These are phyloP conservation scores for Synanthedon vespiformis DNA, from an alignment of 2,888 invertebrate genomes.

Conservation along the genomic window DNA sequence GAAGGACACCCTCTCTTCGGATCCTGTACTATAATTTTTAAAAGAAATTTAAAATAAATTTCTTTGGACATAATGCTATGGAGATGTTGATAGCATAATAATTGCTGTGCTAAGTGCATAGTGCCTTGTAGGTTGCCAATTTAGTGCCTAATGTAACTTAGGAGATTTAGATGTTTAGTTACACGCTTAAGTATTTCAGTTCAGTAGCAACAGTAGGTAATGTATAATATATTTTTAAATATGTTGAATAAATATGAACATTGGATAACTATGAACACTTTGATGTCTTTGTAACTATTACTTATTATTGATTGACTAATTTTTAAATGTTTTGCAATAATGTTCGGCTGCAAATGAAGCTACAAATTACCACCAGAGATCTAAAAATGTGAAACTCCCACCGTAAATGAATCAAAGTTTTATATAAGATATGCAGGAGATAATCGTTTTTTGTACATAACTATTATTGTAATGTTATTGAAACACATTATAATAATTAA, in stretches of 20 bases:
- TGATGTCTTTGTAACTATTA: slow-evolving; percentile 11
- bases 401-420: slow-evolving; percentile 60
- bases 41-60: too few species aligned
- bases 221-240: too few species aligned
- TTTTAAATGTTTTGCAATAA: neutral
- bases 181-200: neutral
- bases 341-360: slow-evolving; percentile 15
- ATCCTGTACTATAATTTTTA: too few species aligned
- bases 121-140: slow-evolving; percentile 73
- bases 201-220: too few species aligned
- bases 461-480: slow-evolving; percentile 21
- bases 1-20: too few species aligned
- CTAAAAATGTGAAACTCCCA: slow-evolving; percentile 57
- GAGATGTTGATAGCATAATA: slow-evolving; percentile 24
- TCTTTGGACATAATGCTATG: too few species aligned
- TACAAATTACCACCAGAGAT: slow-evolving; percentile 56
- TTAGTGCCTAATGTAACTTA: slow-evolving; percentile 57
- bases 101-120: slow-evolving; percentile 70
- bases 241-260: too few species aligned
- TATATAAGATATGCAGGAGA: slow-evolving; percentile 38
- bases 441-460: slow-evolving; percentile 37
- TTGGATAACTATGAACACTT: slow-evolving; percentile 11
- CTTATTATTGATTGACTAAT: slow-evolving; percentile 5
- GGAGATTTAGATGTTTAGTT: neutral
- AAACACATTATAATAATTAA: slow-evolving; percentile 23